Percentiles rank a stretch among this genome's conserved stretches.
These are phyloP conservation scores for Molorchus minor DNA, from an alignment of 2,888 invertebrate species.

Conservation along the genomic window DNA sequence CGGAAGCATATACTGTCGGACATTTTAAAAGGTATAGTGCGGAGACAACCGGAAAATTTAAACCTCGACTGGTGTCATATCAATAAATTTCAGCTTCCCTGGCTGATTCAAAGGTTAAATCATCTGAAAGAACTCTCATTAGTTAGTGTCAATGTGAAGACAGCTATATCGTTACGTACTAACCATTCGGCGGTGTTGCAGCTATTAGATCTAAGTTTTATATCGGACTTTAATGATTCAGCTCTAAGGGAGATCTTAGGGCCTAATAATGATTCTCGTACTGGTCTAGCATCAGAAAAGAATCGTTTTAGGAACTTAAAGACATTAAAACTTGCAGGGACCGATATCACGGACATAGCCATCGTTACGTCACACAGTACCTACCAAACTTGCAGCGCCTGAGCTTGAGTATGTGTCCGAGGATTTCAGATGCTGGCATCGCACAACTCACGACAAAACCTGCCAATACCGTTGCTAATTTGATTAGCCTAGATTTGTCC, in stretches of 20 bases:
- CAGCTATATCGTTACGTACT: constrained; percentile 81
- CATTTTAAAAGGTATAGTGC: constrained; percentile 75
- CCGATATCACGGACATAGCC: constrained; percentile 90
- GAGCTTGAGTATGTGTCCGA: constrained; percentile 86
- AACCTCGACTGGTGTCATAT: constrained; percentile 89
- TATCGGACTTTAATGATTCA: constrained; percentile 84
- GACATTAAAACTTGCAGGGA: constrained; percentile 82
- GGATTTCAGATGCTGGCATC: constrained; percentile 90
- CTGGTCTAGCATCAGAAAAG: constrained; percentile 77
- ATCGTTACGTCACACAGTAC: constrained; percentile 80
- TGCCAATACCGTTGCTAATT: constrained; percentile 72
- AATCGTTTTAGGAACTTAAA: constrained; percentile 81
- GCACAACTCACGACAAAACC: constrained; percentile 84
- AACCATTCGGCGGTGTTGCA: constrained; percentile 65
- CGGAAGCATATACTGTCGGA: constrained; percentile 65
- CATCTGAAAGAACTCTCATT: constrained; percentile 83
- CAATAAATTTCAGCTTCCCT: constrained; percentile 87
- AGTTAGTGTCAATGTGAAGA: constrained; percentile 77
- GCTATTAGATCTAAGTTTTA: constrained; percentile 83
- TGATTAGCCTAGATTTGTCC: constrained; percentile 81
- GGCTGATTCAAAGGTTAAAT: constrained; percentile 89
- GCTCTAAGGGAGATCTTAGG: constrained; percentile 86
- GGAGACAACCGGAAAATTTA: constrained; percentile 87
- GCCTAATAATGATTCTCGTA: constrained; percentile 86
- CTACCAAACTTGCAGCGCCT: constrained; percentile 77